Evolutionary conservation across 2,888 invertebrate species (phyloP), one percentile per base, ranked within the genome.

Genomic region (Tuberolachnus salignus): DNA sequence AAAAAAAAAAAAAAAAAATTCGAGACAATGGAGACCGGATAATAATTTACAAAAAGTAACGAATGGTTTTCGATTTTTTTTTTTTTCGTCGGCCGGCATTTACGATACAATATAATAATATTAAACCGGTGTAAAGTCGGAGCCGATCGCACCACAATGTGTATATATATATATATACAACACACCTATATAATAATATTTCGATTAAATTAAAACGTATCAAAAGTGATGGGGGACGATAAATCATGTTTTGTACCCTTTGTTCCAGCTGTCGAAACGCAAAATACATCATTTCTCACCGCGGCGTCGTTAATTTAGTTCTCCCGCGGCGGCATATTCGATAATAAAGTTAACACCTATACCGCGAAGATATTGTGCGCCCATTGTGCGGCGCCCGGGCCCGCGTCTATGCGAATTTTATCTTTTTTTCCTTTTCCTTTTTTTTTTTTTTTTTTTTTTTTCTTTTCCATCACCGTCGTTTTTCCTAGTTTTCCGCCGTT

Each of bases 201-300:
- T 67, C 44, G 67, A 66, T 67, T 57, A 67, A 75, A 75, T 75
- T 75, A 75, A 67, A 75, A 75, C 57, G 51, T 78, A 78, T 69
- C 61, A 51, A 69, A 78, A 69, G 16, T 23, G 34, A 34, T 34
- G 42, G 19, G n/a, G 23, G 34, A 69, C 78, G 59, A 78, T 78
- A 78, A 78, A 78, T 78, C 78, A 78, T 78, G 69, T 78, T 78
- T 78, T 78, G 78, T 69, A 78, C 51, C 49, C 59, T 69, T 78
- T 78, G 78, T 78, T 69, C 59, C 69, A 69, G 49, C 69, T 78
- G 78, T 59, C 78, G 69, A 78, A 78, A 34, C 34, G 23, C 34
- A 59, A 78, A 78, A 78, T 51, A 78, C 61, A 61, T 51, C 78
- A 69, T 78, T 78, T 78, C 78, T 78, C 78, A 75, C 67, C 34